These are phyloP conservation scores for Drosophila quadrilineata DNA, from an alignment of 1,140 invertebrate genomes.

Conservation along the genomic window DNA sequence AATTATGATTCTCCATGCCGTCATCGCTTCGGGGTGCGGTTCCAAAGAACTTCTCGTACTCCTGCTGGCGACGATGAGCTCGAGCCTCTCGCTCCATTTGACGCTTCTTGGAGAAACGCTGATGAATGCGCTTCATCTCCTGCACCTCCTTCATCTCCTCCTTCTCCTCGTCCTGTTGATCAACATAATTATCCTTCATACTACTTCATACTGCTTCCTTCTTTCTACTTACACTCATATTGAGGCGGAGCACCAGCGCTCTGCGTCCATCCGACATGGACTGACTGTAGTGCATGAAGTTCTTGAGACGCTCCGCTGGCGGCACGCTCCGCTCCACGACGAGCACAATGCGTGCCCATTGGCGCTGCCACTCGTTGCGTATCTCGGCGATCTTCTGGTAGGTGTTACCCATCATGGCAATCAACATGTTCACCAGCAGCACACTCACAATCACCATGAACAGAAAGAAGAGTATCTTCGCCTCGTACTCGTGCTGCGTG, in stretches of 20 bases:
- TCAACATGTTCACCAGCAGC: constrained; percentile 98
- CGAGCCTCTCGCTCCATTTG: constrained; percentile 79
- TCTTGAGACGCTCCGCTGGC: constrained; percentile 91
- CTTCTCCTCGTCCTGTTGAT: constrained; percentile 90
- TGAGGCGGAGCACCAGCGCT: constrained; percentile 92
- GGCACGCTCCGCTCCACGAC: constrained; percentile 97
- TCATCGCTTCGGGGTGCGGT: constrained; percentile 48
- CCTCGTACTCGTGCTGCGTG: constrained; percentile 93
- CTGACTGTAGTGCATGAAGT: constrained; percentile 96
- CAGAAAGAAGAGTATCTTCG: constrained; percentile 95
- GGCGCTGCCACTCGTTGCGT: constrained; percentile 98
- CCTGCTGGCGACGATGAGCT: constrained; percentile 57
- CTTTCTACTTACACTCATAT: constrained; percentile 87
- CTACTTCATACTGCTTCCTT: neutral
- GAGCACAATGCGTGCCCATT: constrained; percentile 98
- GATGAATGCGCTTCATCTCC: constrained; percentile 93
- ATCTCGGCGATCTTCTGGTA: constrained; percentile 99
- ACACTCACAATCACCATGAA: constrained; percentile 98
- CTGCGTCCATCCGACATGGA: constrained; percentile 95
- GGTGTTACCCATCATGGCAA: constrained; percentile 99
- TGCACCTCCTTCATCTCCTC: constrained; percentile 96
- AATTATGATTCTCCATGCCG: constrained; percentile 61
- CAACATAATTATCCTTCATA: neutral
- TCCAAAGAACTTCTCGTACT: constrained; percentile 79
- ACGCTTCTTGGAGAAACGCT: constrained; percentile 87